These are phyloP conservation scores for Rhingia rostrata DNA, from an alignment of 2,888 invertebrate species.

Conservation along the genomic window DNA sequence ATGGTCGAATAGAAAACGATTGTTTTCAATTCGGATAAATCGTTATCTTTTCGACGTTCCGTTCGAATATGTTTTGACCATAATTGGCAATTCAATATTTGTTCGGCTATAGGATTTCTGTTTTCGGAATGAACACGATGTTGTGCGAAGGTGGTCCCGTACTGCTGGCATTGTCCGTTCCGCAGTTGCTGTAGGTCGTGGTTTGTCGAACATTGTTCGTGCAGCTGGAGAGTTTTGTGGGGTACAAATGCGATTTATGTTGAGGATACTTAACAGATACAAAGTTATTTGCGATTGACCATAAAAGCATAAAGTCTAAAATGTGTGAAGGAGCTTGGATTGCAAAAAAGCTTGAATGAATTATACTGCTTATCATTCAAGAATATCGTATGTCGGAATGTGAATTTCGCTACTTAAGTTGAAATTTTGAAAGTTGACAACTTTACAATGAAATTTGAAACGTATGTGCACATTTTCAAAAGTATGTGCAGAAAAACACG, in stretches of 20 bases:
- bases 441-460: too few relatives aligned
- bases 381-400: too few relatives aligned
- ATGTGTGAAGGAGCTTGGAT: too few relatives aligned
- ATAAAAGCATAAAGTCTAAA: too few relatives aligned
- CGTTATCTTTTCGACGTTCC: constrained; percentile 36
- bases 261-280: too few relatives aligned
- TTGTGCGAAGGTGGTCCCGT: neutral
- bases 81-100: constrained; percentile 47
- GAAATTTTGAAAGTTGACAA: too few relatives aligned
- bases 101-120: constrained; percentile 15
- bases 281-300: too few relatives aligned
- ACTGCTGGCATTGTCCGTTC: neutral
- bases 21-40: constrained; percentile 25
- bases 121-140: neutral
- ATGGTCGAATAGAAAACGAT: constrained; percentile 13
- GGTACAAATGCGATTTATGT: constrained; percentile 2
- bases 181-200: neutral
- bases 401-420: too few relatives aligned
- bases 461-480: too few relatives aligned
- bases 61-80: constrained; percentile 36
- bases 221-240: neutral
- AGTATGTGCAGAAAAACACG: too few relatives aligned
- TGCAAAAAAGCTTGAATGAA: too few relatives aligned
- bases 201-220: neutral
- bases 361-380: too few relatives aligned